Percentiles rank a stretch among this genome's conserved stretches.
These are phyloP conservation scores for Villa cingulata DNA, from an alignment of 2,888 invertebrate genomes.

Conservation along the genomic window DNA sequence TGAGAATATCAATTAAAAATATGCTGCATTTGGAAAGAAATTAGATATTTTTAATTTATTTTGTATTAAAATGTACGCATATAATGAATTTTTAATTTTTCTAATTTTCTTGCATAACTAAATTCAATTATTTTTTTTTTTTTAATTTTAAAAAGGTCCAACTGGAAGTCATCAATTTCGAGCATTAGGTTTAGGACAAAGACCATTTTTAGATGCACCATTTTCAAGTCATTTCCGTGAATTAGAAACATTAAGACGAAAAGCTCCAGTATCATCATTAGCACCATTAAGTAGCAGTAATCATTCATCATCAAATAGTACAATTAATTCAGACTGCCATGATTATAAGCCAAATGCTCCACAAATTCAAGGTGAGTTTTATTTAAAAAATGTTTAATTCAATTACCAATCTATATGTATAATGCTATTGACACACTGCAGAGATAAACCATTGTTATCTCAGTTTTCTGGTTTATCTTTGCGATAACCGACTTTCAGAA, in stretches of 20 bases:
- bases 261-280: slow-evolving; percentile 37
- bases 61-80: no score
- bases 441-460: no score
- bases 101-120: no score
- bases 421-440: no score
- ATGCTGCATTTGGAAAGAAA: no score
- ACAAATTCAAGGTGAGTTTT: slow-evolving; percentile 34
- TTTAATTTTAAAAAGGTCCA: slow-evolving; percentile 35
- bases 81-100: no score
- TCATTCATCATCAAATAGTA: slow-evolving; percentile 35
- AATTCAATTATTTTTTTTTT: slow-evolving; percentile 11
- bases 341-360: slow-evolving; percentile 50
- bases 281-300: slow-evolving; percentile 27
- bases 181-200: slow-evolving; percentile 57
- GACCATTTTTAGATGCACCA: slow-evolving; percentile 51
- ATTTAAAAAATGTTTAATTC: no score
- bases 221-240: slow-evolving; percentile 53
- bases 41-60: no score
- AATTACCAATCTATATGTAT: no score
- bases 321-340: slow-evolving; percentile 40
- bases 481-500: no score
- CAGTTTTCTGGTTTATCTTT: no score
- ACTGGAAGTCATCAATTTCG: slow-evolving; percentile 54
- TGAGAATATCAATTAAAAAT: no score
- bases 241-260: slow-evolving; percentile 55